Conservation (phyloP, 2,888 invertebrate genomes). For the Camptogramma bilineatum region DNA sequence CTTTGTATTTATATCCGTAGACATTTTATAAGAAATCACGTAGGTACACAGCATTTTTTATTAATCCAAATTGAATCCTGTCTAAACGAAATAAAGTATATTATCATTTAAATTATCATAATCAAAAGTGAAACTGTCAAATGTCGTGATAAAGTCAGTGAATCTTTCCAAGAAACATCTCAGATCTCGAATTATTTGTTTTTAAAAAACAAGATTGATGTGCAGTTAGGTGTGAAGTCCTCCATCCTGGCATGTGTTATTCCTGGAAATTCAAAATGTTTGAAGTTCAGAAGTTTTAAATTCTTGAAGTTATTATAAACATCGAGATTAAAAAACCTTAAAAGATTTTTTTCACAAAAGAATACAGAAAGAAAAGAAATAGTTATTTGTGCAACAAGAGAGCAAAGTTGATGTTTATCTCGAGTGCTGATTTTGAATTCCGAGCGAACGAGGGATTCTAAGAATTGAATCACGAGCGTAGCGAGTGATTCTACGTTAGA, state of each 20-base stretch:
- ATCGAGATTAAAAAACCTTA: background rate
- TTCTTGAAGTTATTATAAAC: background rate
- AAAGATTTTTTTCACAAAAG: too few relatives aligned
- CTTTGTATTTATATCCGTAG: constrained; percentile 62
- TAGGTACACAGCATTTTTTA: constrained; percentile 53
- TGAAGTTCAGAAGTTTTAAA: background rate
- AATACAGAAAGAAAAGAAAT: too few relatives aligned
- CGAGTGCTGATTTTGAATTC: too few relatives aligned
- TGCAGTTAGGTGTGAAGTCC: constrained; percentile 71
- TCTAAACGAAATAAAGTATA: constrained; percentile 6
- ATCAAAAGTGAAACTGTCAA: constrained; percentile 52
- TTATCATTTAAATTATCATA: constrained; percentile 24
- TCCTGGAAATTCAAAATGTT: constrained; percentile 48
- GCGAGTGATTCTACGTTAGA: too few relatives aligned
- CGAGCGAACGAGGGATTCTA: too few relatives aligned
- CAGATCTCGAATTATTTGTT: constrained; percentile 59
- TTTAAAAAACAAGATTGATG: constrained; percentile 71
- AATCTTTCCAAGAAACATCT: constrained; percentile 64
- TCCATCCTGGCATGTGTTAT: constrained; percentile 49
- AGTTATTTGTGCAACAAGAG: too few relatives aligned
- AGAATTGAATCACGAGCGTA: too few relatives aligned
- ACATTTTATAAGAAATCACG: constrained; percentile 55
- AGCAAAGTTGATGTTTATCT: too few relatives aligned
- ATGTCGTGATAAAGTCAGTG: constrained; percentile 48
- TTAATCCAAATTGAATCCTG: constrained; percentile 41